Evolutionary conservation across 2,113 vertebrate species (phyloP).

Genomic region (Poecilia latipinna): DNA sequence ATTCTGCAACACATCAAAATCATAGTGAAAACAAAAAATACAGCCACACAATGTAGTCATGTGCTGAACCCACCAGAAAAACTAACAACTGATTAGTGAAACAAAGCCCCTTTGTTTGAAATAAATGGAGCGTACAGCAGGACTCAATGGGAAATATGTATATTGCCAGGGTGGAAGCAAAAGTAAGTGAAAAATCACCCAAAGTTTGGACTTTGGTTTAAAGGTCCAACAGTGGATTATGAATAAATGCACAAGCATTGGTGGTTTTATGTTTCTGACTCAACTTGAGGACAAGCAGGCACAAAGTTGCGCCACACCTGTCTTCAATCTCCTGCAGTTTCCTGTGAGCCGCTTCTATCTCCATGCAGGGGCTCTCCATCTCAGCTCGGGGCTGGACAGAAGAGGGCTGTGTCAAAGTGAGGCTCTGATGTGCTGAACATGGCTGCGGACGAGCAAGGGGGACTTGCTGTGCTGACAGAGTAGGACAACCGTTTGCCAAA

Average conservation of each 20-base stretch:
- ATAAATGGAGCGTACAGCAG: too few relatives aligned
- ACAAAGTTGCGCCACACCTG: constrained; percentile 56
- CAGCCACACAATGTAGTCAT: not conserved
- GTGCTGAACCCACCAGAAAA: not conserved
- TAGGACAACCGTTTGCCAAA: constrained; percentile 36
- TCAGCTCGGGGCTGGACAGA: constrained; percentile 32
- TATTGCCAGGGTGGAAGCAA: not conserved
- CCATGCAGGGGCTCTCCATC: constrained; percentile 74
- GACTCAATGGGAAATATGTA: not conserved
- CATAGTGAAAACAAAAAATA: not conserved
- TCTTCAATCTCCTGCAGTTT: constrained; percentile 82
- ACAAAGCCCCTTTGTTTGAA: not conserved
- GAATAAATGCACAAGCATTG: not conserved
- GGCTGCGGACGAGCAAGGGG: constrained; percentile 31
- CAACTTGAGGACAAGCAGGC: not conserved
- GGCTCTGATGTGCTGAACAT: constrained; percentile 13
- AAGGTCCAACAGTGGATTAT: not conserved
- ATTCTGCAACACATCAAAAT: constrained; percentile 71
- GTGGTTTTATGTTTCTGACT: not conserved
- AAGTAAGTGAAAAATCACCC: not conserved
- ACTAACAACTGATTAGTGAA: not conserved
- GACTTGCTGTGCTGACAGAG: constrained; percentile 29
- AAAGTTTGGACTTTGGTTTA: not conserved
- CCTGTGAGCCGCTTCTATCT: constrained; percentile 81
- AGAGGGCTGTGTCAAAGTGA: constrained; percentile 15